Percentiles rank a stretch among this genome's conserved stretches.
phyloP scores from a whole-genome alignment of 2,797 vertebrate genomes.

The Artibeus jamaicensis region DNA sequence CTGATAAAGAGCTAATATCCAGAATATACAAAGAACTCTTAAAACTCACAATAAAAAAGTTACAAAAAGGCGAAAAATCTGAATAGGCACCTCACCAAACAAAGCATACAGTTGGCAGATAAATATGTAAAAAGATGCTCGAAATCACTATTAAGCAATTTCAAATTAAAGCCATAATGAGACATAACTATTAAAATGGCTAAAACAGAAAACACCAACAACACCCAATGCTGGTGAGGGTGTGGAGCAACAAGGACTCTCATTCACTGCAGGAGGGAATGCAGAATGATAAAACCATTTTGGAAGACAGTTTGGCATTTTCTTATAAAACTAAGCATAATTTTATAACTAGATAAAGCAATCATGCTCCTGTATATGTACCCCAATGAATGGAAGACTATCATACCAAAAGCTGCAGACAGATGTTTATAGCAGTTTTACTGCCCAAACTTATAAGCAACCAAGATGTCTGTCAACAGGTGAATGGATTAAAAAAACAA shows the following conservation, averaged over 20 bases:
- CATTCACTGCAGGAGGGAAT: not conserved
- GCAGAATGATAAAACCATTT: not conserved
- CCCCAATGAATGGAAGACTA: not conserved
- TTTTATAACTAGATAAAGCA: not conserved
- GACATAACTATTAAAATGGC: not conserved
- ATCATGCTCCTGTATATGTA: not conserved
- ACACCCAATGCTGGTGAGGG: not conserved
- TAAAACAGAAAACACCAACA: not conserved
- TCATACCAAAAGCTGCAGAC: not conserved
- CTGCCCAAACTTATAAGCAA: not conserved
- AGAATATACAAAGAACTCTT: constrained; percentile 1
- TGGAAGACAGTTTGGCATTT: not conserved
- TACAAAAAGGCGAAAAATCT: not conserved
- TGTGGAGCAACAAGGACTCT: not conserved
- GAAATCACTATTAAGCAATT: not conserved
- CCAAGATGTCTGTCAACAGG: not conserved
- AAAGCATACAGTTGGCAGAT: not conserved
- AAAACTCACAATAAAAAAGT: not conserved
- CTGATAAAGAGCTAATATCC: not conserved
- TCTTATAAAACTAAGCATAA: not conserved
- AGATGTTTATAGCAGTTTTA: not conserved
- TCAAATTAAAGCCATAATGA: not conserved
- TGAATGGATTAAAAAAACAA: not conserved
- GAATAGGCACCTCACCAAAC: not conserved
- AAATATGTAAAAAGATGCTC: not conserved